These are phyloP conservation scores for Rhaphigaster nebulosa DNA, from an alignment of 2,888 invertebrate species.

Conservation along the genomic window DNA sequence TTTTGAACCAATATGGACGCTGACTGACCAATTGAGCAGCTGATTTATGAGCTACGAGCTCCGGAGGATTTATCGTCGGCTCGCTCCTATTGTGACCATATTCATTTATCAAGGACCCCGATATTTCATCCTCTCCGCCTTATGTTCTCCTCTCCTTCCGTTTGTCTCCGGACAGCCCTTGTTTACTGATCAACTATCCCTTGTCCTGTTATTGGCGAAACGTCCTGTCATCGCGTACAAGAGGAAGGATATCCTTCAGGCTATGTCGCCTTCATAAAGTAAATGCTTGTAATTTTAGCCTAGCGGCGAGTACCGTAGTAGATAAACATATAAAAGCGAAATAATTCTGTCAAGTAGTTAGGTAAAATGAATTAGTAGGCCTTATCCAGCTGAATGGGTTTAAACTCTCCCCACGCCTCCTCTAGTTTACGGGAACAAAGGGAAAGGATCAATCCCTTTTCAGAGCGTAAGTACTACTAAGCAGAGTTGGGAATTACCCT, in stretches of 20 bases:
- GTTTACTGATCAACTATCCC: background rate
- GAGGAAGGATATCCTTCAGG: background rate
- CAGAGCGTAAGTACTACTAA: background rate
- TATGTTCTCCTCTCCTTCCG: constrained; percentile 10
- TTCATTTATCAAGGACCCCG: constrained; percentile 19
- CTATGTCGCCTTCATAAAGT: background rate
- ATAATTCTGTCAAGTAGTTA: background rate
- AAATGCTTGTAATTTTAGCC: background rate
- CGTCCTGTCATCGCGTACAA: background rate
- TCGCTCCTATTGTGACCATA: constrained; percentile 12
- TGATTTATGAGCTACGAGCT: constrained; percentile 1
- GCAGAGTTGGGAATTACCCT: background rate
- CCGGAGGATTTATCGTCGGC: background rate
- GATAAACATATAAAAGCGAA: background rate
- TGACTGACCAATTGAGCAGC: constrained; percentile 7
- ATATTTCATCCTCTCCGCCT: constrained; percentile 26
- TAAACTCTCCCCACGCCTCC: background rate
- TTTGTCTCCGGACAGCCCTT: constrained; percentile 3
- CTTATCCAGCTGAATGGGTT: background rate
- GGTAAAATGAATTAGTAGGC: background rate
- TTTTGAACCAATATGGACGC: constrained; percentile 33
- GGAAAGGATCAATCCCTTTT: background rate
- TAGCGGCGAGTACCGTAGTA: background rate
- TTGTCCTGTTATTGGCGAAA: background rate
- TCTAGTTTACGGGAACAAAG: background rate